Percentiles rank a stretch among this genome's conserved stretches.
Evolutionary conservation across 2,113 vertebrate genomes (phyloP).

Genomic region (Hippocampus mohnikei): DNA sequence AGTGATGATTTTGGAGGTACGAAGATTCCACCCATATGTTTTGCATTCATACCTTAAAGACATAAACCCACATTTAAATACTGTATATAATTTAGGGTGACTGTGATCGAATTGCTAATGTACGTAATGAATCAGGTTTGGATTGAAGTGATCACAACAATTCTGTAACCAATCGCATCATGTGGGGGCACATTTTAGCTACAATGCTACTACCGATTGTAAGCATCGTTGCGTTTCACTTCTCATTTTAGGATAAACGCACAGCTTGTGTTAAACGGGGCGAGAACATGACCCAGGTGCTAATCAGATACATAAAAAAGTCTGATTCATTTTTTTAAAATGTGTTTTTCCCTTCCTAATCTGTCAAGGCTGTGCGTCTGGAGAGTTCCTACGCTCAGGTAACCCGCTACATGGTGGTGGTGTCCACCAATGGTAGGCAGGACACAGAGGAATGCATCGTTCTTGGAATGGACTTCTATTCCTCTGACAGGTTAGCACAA

Average conservation of each 20-base stretch:
- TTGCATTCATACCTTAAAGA: too few relatives aligned
- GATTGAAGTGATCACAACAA: too few relatives aligned
- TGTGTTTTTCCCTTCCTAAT: neutral
- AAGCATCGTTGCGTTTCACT: neutral
- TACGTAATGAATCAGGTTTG: too few relatives aligned
- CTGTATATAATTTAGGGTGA: neutral
- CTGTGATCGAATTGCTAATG: too few relatives aligned
- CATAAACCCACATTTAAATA: neutral
- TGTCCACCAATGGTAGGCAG: conserved; percentile 92
- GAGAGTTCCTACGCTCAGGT: conserved; percentile 89
- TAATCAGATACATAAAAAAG: neutral
- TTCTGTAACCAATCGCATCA: too few relatives aligned
- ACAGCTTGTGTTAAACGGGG: neutral
- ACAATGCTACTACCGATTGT: too few relatives aligned
- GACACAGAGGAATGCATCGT: conserved; percentile 97
- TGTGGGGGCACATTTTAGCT: too few relatives aligned
- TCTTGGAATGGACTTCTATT: conserved; percentile 92
- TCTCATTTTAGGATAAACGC: neutral
- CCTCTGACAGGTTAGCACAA: conserved; percentile 82
- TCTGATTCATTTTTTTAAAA: neutral
- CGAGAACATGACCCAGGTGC: neutral
- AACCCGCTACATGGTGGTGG: conserved; percentile 96
- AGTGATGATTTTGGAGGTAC: too few relatives aligned
- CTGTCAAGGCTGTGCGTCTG: conserved; percentile 86
- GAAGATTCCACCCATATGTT: too few relatives aligned